Evolutionary conservation across 2,113 vertebrate genomes (phyloP).

Genomic region (Mesoclemmys tuberculata): DNA sequence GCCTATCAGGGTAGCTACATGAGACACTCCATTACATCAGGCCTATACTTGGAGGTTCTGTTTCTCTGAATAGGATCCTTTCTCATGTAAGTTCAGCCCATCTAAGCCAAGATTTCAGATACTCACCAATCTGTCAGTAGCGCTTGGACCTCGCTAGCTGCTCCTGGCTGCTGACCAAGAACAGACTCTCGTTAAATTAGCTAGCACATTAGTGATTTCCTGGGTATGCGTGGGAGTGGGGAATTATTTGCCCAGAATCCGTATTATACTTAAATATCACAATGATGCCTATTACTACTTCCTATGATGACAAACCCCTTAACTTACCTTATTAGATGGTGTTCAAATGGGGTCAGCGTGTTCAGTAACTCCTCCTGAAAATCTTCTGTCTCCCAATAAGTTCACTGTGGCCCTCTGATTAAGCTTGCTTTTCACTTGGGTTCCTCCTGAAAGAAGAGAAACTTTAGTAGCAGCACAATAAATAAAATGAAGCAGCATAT

Average conservation of each 20-base stretch:
- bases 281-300: too few species aligned
- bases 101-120: not conserved
- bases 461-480: too few species aligned
- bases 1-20: too few species aligned
- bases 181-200: not conserved
- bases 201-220: not conserved
- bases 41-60: not conserved
- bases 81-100: not conserved
- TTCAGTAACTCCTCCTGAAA: not conserved
- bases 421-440: not conserved
- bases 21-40: too few species aligned
- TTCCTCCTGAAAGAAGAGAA: not conserved
- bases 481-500: too few species aligned
- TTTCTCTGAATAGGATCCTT: not conserved
- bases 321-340: not conserved
- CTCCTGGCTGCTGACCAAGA: too few species aligned
- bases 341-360: rapidly evolving
- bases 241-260: not conserved
- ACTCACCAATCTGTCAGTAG: not conserved
- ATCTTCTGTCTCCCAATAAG: not conserved
- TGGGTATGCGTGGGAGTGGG: not conserved
- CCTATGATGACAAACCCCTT: not conserved
- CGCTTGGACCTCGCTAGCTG: not conserved
- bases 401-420: not conserved
- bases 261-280: not conserved